Conservation (phyloP, 2,113 vertebrate genomes). For the Anser cygnoides region DNA sequence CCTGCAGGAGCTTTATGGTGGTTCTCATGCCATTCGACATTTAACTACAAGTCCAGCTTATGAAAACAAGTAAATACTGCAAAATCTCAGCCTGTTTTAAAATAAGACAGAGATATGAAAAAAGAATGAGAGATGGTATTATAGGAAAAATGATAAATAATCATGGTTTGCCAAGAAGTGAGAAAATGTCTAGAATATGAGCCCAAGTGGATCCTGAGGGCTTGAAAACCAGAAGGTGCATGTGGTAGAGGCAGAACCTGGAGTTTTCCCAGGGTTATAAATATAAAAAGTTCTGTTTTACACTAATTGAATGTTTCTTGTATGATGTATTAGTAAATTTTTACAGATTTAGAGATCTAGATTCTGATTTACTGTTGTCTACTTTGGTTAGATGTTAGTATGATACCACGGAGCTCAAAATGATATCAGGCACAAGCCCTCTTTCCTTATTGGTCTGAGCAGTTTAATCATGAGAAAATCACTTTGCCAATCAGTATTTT, state of each 20-base stretch:
- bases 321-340: neutral
- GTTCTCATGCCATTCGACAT: rapidly evolving
- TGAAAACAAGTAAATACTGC: neutral
- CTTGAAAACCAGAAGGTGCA: neutral
- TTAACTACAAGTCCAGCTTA: neutral
- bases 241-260: neutral
- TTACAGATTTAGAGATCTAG: neutral
- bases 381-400: neutral
- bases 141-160: neutral
- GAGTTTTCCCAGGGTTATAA: neutral
- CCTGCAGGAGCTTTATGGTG: neutral
- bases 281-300: neutral
- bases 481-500: neutral
- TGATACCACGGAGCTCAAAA: neutral
- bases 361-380: neutral
- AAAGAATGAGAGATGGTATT: neutral
- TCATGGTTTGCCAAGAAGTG: rapidly evolving
- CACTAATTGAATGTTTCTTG: neutral
- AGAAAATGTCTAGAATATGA: neutral
- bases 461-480: neutral
- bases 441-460: neutral
- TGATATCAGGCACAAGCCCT: neutral
- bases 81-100: neutral
- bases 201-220: neutral
- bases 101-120: neutral